Percentiles rank a stretch among this genome's conserved stretches.
phyloP scores from a whole-genome alignment of 1,140 invertebrate species.

The Hirudo medicinalis region DNA sequence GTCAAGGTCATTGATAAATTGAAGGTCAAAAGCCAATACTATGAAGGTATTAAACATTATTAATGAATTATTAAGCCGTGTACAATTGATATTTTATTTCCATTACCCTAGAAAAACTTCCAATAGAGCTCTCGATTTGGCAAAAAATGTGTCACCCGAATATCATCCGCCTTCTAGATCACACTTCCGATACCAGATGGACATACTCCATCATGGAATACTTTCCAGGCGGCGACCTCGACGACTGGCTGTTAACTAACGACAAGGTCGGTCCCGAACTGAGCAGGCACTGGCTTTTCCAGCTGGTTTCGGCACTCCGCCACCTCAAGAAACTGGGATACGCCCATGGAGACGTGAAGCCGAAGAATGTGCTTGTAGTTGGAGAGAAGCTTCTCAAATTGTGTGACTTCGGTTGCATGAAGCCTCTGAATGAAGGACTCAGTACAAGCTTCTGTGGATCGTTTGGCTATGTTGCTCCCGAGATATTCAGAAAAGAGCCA shows the following conservation, averaged over 20 bases:
- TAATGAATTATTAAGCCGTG: too few species aligned
- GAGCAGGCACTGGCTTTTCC: neutral
- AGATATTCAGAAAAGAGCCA: constrained; percentile 1
- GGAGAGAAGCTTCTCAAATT: neutral
- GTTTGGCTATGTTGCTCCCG: constrained; percentile 2
- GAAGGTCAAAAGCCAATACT: neutral
- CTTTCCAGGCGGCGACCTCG: neutral
- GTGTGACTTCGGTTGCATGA: neutral
- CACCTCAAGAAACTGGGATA: constrained; percentile 3
- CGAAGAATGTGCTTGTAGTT: neutral
- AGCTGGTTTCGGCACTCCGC: neutral
- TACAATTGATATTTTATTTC: too few species aligned
- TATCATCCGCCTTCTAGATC: neutral
- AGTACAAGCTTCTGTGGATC: constrained; percentile 2
- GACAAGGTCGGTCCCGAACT: neutral
- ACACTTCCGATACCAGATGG: neutral
- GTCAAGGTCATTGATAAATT: constrained; percentile 6
- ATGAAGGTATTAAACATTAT: neutral
- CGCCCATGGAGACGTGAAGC: constrained; percentile 6
- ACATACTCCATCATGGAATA: constrained; percentile 3
- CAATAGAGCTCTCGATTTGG: neutral
- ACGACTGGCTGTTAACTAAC: neutral
- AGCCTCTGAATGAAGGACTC: neutral
- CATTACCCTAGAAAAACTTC: neutral
- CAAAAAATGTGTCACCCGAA: constrained; percentile 2